These are phyloP conservation scores for Boulengeromyrus knoepffleri DNA, from an alignment of 2,113 vertebrate genomes.

Conservation along the genomic window DNA sequence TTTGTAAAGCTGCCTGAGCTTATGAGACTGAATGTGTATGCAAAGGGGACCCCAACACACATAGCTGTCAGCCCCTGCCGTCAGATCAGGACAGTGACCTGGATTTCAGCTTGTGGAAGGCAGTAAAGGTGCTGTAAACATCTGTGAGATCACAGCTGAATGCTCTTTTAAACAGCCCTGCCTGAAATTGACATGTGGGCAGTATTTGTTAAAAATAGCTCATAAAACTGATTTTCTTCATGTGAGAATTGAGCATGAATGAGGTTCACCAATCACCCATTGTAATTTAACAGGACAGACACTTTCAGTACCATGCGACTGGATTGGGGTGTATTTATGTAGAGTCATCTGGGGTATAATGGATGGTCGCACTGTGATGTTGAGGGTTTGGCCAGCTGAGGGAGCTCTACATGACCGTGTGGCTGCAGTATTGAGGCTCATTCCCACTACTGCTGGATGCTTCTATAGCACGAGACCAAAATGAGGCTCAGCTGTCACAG, in stretches of 20 bases:
- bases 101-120: neutral
- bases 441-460: neutral
- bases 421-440: neutral
- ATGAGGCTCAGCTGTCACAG: neutral
- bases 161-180: neutral
- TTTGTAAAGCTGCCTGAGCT: slow-evolving; percentile 42
- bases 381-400: neutral
- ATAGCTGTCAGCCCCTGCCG: neutral
- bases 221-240: neutral
- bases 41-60: slow-evolving; percentile 5
- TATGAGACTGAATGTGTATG: slow-evolving; percentile 47
- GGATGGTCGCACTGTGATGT: neutral
- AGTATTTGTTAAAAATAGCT: neutral
- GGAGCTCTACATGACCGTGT: neutral
- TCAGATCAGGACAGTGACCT: neutral
- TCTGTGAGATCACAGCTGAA: neutral
- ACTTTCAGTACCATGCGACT: too few relatives aligned
- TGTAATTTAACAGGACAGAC: neutral
- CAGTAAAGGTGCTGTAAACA: neutral
- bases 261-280: neutral
- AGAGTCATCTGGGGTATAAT: neutral
- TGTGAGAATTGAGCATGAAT: neutral
- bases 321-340: neutral
- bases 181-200: neutral
- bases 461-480: neutral